A percentile compares a stretch with the other conserved stretches of the same genome.
Evolutionary conservation across 1,140 invertebrate genomes (phyloP).

Genomic region (Archivesica marissinica): DNA sequence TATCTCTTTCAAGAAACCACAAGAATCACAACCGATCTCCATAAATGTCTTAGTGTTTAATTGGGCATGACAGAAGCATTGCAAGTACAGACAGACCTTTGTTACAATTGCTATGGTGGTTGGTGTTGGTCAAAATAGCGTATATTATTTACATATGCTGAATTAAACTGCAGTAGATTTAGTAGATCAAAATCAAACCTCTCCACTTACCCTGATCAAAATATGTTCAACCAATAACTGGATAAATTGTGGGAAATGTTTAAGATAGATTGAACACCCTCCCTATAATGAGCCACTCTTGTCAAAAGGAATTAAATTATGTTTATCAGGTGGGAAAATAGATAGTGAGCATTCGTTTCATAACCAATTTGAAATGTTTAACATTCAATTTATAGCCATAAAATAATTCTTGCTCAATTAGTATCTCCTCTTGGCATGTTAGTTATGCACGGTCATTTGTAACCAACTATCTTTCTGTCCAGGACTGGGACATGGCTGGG

Average conservation of each 20-base stretch:
- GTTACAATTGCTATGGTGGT: neutral
- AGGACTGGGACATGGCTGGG: too few relatives aligned
- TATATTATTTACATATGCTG: conserved; percentile 10
- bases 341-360: neutral
- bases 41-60: conserved; percentile 11
- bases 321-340: neutral
- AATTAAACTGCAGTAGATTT: conserved; percentile 11
- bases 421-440: neutral
- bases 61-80: conserved; percentile 17
- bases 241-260: conserved; percentile 14
- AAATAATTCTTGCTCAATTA: conserved; percentile 3
- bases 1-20: conserved; percentile 7
- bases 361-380: neutral
- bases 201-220: neutral
- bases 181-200: conserved; percentile 14
- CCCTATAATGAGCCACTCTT: neutral
- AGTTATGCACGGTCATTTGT: too few relatives aligned
- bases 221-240: neutral
- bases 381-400: conserved; percentile 15
- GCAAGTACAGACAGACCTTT: conserved; percentile 19
- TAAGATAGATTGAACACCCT: neutral
- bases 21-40: neutral
- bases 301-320: conserved; percentile 1
- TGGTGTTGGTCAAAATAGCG: neutral
- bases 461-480: too few relatives aligned